Conservation (phyloP, 92 coral and sea anemone genomes). For the Plumapathes pennacea region DNA sequence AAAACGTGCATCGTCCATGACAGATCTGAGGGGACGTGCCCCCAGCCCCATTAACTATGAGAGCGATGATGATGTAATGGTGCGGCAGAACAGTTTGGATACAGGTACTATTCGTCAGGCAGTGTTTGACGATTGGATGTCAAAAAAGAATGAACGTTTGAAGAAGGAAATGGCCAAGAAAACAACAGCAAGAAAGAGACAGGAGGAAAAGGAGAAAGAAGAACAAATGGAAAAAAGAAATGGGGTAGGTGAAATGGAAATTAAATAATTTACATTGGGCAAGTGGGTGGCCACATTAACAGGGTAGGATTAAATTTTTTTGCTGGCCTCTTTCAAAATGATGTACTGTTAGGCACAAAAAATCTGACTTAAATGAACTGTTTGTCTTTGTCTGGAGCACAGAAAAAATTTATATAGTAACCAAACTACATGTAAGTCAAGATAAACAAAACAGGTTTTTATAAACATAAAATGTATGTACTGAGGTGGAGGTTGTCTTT, state of each 20-base stretch:
- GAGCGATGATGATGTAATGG: constrained; percentile 39
- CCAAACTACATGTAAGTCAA: too few relatives aligned
- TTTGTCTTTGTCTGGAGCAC: too few relatives aligned
- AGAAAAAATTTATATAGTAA: too few relatives aligned
- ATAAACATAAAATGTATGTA: not conserved
- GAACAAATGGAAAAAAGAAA: constrained; percentile 22
- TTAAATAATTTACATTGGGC: too few relatives aligned
- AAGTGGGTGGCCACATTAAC: too few relatives aligned
- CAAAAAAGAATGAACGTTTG: constrained; percentile 58
- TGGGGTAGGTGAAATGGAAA: too few relatives aligned
- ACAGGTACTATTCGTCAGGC: constrained; percentile 73
- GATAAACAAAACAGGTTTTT: too few relatives aligned
- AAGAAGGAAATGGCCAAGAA: constrained; percentile 62
- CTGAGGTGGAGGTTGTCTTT: not conserved
- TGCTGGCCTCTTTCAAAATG: too few relatives aligned
- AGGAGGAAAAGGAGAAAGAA: constrained; percentile 60
- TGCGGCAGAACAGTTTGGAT: constrained; percentile 59
- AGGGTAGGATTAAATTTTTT: too few relatives aligned
- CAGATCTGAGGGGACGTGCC: constrained; percentile 51
- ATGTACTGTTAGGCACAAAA: too few relatives aligned
- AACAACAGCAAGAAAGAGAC: constrained; percentile 66
- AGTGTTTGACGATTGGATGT: constrained; percentile 78
- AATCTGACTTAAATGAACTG: too few relatives aligned
- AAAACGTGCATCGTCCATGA: constrained; percentile 70
- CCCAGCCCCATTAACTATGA: constrained; percentile 35